Conservation (phyloP, 1,140 invertebrate genomes). For the Berghia stephanieae region DNA sequence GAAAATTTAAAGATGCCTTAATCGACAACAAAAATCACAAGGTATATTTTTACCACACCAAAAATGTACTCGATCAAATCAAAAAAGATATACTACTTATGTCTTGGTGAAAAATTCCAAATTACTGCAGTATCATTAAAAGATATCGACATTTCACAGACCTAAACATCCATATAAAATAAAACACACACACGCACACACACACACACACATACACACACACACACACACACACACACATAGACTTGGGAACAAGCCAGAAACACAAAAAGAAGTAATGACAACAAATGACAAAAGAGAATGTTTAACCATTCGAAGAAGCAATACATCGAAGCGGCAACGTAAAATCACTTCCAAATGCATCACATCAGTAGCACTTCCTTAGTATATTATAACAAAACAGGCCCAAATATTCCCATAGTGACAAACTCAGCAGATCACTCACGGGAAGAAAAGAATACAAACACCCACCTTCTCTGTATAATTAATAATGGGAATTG, state of each 20-base stretch:
- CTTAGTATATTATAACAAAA: too few species aligned
- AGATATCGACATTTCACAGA: not conserved
- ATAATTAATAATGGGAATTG: too few species aligned
- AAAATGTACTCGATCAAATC: not conserved
- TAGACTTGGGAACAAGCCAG: not conserved
- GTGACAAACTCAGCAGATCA: too few species aligned
- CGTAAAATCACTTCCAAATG: too few species aligned
- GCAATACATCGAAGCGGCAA: too few species aligned
- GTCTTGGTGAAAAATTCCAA: not conserved
- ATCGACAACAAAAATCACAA: not conserved
- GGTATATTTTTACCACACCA: not conserved
- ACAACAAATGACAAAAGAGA: too few species aligned
- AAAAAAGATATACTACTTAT: not conserved
- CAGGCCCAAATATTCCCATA: too few species aligned
- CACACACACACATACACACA: not conserved
- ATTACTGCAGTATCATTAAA: not conserved
- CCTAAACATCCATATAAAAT: not conserved
- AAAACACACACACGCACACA: not conserved
- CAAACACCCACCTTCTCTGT: too few species aligned
- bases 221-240: not conserved
- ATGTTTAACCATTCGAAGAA: too few species aligned
- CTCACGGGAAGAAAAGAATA: too few species aligned
- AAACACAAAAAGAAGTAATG: too few species aligned
- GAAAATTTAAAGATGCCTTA: not conserved
- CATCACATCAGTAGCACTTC: too few species aligned